Conservation (phyloP, 1,140 invertebrate species). For the Hylaeus anthracinus region DNA sequence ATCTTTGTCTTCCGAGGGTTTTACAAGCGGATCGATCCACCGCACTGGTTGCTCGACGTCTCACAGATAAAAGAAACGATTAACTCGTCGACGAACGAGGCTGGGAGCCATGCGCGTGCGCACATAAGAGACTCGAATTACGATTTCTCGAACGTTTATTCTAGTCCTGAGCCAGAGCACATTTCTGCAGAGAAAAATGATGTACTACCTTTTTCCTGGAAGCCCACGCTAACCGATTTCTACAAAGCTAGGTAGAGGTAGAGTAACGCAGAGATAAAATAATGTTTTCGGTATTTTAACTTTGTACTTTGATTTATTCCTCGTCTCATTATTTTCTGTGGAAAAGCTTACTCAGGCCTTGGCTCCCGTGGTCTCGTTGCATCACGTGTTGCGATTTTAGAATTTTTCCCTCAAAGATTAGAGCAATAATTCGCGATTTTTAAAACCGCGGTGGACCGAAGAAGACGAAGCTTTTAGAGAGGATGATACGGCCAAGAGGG, state of each 20-base stretch:
- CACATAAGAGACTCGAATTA: not conserved
- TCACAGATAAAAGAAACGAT: not conserved
- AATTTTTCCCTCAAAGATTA: too few species aligned
- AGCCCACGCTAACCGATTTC: too few species aligned
- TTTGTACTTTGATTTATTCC: too few species aligned
- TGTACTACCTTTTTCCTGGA: too few species aligned
- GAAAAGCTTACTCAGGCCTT: too few species aligned
- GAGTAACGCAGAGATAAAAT: too few species aligned
- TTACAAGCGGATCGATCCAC: not conserved
- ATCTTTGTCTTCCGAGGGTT: conserved; percentile 4
- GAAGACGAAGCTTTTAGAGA: not conserved
- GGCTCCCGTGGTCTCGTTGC: not conserved
- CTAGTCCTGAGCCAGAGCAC: not conserved
- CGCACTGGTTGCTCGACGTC: not conserved
- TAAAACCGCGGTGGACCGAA: not conserved
- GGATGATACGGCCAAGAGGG: not conserved
- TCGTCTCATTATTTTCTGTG: too few species aligned
- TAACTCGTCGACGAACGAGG: not conserved
- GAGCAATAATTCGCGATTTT: too few species aligned
- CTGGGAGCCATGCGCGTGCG: not conserved
- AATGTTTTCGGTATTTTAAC: too few species aligned
- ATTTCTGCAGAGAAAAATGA: too few species aligned
- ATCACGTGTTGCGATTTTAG: too few species aligned
- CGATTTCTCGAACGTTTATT: not conserved
- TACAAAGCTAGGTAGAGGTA: too few species aligned